These are phyloP conservation scores for Lycophotia porphyrea DNA, from an alignment of 2,888 invertebrate species.

Conservation along the genomic window DNA sequence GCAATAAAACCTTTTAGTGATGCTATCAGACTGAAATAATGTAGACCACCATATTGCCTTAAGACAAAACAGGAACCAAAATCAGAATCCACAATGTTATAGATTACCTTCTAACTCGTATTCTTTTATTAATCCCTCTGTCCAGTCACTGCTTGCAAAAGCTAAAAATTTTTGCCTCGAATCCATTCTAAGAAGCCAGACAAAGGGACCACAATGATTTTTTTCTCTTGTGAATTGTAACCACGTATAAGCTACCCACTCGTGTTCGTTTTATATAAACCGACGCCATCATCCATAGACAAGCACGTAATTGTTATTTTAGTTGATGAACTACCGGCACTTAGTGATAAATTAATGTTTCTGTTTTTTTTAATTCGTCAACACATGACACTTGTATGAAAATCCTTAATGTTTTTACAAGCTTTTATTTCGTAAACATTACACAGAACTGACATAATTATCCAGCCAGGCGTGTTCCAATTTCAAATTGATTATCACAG, in stretches of 20 bases:
- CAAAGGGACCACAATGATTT: conserved; percentile 21
- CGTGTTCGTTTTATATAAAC: conserved; percentile 28
- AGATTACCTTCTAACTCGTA: conserved; percentile 69
- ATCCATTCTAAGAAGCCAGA: conserved; percentile 47
- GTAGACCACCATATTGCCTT: too few relatives aligned
- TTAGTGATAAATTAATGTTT: background rate
- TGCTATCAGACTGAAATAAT: too few relatives aligned
- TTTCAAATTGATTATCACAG: background rate
- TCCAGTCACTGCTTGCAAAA: conserved; percentile 63
- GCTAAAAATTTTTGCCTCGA: conserved; percentile 13
- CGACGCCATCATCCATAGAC: conserved; percentile 51
- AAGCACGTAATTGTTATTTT: conserved; percentile 8
- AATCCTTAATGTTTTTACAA: background rate
- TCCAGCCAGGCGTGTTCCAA: background rate
- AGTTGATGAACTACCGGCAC: background rate
- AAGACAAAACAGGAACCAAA: background rate
- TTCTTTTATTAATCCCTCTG: conserved; percentile 66
- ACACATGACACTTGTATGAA: background rate
- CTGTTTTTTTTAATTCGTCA: conserved; percentile 6
- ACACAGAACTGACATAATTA: background rate
- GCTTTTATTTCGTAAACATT: conserved; percentile 2
- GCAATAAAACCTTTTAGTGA: background rate
- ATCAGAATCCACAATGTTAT: background rate
- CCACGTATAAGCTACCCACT: conserved; percentile 37
- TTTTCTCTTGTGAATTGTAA: conserved; percentile 32